Conservation (phyloP, 2,888 invertebrate genomes). For the Neuroscelio doddi region DNA sequence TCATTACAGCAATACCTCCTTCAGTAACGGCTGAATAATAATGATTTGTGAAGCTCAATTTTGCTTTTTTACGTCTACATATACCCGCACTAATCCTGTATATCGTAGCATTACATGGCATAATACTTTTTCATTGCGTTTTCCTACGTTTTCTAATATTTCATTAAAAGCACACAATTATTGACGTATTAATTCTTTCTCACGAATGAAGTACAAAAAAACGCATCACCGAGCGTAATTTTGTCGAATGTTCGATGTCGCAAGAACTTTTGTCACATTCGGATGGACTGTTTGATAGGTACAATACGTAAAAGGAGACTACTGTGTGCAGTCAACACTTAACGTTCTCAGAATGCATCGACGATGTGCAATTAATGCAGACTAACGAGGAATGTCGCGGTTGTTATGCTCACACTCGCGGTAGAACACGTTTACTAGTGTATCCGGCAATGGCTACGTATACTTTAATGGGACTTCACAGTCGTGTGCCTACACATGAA, state of each 20-base stretch:
- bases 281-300: conserved; percentile 10
- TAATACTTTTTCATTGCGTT: too few species aligned
- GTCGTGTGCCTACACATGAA: conserved; percentile 7
- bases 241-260: neutral
- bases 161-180: too few species aligned
- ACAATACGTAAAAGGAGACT: conserved; percentile 22
- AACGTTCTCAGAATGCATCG: conserved; percentile 26
- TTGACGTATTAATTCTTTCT: too few species aligned
- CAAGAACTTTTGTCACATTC: conserved; percentile 17
- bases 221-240: too few species aligned
- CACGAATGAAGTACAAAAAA: too few species aligned
- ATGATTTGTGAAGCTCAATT: too few species aligned
- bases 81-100: too few species aligned
- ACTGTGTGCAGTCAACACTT: conserved; percentile 13
- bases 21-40: too few species aligned
- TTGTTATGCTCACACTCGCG: conserved; percentile 14
- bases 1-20: too few species aligned
- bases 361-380: conserved; percentile 34
- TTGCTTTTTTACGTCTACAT: too few species aligned
- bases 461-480: conserved; percentile 27
- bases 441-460: conserved; percentile 12
- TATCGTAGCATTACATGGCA: too few species aligned
- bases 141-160: too few species aligned
- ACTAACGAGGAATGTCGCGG: conserved; percentile 37
- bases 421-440: conserved; percentile 10